phyloP scores from a whole-genome alignment of 2,888 invertebrate genomes.

The Drepanosiphum platanoidis region DNA sequence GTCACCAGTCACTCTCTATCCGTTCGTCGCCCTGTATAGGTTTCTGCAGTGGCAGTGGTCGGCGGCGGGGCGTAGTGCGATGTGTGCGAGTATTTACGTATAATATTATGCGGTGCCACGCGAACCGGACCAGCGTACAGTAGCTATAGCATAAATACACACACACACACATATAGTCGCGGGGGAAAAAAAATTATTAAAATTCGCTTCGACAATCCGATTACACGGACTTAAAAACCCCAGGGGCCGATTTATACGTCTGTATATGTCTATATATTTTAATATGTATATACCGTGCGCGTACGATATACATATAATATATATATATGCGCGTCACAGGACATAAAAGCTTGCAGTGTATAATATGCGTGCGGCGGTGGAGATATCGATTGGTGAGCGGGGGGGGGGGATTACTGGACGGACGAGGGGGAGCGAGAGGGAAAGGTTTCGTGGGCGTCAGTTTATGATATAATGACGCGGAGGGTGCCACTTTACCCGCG shows the following conservation, averaged over 20 bases:
- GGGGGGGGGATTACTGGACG: neutral
- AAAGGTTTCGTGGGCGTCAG: slow-evolving; percentile 57
- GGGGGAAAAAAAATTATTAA: neutral
- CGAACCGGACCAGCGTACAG: no score
- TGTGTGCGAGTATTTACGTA: neutral
- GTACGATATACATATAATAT: neutral
- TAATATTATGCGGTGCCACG: no score
- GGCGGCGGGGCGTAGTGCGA: neutral
- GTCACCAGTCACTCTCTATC: neutral
- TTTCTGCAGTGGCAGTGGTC: neutral
- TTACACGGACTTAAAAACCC: slow-evolving; percentile 19
- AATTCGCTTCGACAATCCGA: slow-evolving; percentile 45
- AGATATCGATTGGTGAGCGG: slow-evolving; percentile 31
- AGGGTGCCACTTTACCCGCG: slow-evolving; percentile 61
- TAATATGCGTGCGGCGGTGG: neutral
- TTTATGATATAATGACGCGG: slow-evolving; percentile 61
- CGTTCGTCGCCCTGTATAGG: neutral
- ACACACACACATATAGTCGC: neutral
- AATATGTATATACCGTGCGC: neutral
- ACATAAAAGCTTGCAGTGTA: slow-evolving; percentile 9
- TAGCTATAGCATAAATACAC: no score
- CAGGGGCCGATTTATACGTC: neutral
- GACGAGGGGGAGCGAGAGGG: neutral
- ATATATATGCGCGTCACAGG: neutral
- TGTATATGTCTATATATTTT: no score